Evolutionary conservation across 2,888 invertebrate genomes (phyloP), one percentile per base, ranked within the genome.

Genomic region (Eilema caniola): DNA sequence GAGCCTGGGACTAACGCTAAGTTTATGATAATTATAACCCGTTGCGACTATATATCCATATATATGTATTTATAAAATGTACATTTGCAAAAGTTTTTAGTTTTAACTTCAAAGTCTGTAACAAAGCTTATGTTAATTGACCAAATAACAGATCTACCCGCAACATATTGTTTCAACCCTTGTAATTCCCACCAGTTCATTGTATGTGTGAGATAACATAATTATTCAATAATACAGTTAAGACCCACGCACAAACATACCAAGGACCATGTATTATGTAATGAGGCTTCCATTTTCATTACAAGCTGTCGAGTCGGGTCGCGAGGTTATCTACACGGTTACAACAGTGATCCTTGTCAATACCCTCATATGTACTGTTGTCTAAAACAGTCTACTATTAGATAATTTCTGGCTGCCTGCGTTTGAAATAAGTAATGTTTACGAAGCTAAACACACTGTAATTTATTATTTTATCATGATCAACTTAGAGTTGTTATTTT

Each of bases 341-440:
- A 80, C 83, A 84, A 83, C 80, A 73, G 76, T 75, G 88, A 90
- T 90, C 79, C 87, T 90, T 90, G 90, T 90, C 90, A 85, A 77
- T 76, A 82, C 78, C 86, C 86, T 83, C 85, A 85, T 89, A 88
- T 88, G 87, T 84, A 82, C 78, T 74, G 70, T 74, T 74, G 73
- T 77, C 75, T 78, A 79, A 83, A 85, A 80, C 73, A 66, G 76
- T 69, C 73, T 69, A 77, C 67, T 76, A 72, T 69, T 74, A 75
- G 67, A 77, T 75, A 67, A 67, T 80, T 70, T 73, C 68, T 72
- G 53, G 60, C 63, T 69, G 61, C 59, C 62, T 66, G 53, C 33
- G 37, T 56, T 62, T 70, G 57, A 72, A 66, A 72, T 79, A 57
- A 75, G 73, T 63, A 73, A 77, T 71, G 65, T 62, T 72, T 78